Conservation (phyloP, 2,113 vertebrate genomes). For the Xiphophorus couchianus region DNA sequence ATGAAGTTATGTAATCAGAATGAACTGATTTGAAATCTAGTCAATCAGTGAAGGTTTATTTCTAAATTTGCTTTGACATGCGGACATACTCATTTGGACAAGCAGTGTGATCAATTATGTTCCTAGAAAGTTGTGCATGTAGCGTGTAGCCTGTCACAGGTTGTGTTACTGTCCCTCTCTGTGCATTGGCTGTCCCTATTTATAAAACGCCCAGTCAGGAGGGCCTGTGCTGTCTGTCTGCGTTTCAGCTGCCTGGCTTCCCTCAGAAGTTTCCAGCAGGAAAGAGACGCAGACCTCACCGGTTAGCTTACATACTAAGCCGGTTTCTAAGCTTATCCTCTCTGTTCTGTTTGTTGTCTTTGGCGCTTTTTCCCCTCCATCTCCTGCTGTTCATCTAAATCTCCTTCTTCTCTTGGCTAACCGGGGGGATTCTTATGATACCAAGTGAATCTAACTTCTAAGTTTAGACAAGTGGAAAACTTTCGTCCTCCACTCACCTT, state of each 20-base stretch:
- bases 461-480: slow-evolving; percentile 62
- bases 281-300: slow-evolving; percentile 29
- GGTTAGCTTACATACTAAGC: slow-evolving; percentile 30
- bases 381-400: slow-evolving; percentile 10
- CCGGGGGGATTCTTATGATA: slow-evolving; percentile 6
- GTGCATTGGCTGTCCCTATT: slow-evolving; percentile 58
- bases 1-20: background rate
- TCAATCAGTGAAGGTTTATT: background rate
- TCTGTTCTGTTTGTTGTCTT: background rate
- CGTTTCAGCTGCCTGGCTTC: slow-evolving; percentile 21
- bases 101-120: background rate
- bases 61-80: background rate
- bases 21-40: background rate
- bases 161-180: slow-evolving; percentile 15
- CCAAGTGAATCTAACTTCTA: slow-evolving; percentile 44
- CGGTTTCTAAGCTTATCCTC: slow-evolving; percentile 22
- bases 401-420: slow-evolving; percentile 2
- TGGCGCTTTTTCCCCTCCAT: slow-evolving; percentile 3
- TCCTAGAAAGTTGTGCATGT: background rate
- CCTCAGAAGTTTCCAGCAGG: slow-evolving; percentile 52
- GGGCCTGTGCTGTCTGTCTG: slow-evolving; percentile 12
- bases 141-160: background rate
- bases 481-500: slow-evolving; percentile 68
- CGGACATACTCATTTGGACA: background rate
- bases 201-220: slow-evolving; percentile 52